Conservation (phyloP, 2,888 invertebrate species). For the Protula sp. region DNA sequence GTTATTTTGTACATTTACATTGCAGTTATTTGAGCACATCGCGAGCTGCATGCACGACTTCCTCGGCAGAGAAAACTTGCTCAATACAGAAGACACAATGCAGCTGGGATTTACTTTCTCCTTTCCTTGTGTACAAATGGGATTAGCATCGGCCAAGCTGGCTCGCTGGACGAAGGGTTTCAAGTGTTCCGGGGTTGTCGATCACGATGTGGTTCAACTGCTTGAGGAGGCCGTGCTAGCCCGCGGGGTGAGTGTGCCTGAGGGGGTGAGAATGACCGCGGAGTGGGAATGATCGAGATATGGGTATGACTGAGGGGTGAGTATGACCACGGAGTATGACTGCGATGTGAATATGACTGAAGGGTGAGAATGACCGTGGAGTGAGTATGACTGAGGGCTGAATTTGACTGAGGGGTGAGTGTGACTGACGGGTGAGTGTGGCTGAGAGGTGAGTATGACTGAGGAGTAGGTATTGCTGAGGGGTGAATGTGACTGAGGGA, state of each 20-base stretch:
- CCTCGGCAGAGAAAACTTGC: constrained; percentile 68
- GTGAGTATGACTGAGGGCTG: too few species aligned
- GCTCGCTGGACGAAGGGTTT: constrained; percentile 97
- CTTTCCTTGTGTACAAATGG: constrained; percentile 81
- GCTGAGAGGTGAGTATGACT: too few species aligned
- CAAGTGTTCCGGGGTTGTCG: constrained; percentile 83
- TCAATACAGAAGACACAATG: constrained; percentile 56
- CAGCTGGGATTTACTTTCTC: constrained; percentile 95
- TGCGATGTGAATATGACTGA: too few species aligned
- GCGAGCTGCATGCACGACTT: constrained; percentile 88
- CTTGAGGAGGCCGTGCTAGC: constrained; percentile 73
- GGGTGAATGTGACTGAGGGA: too few species aligned
- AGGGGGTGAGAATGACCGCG: too few species aligned
- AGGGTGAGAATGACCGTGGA: constrained; percentile 62
- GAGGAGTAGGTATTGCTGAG: too few species aligned
- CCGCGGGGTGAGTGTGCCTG: not conserved
- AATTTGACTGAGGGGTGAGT: too few species aligned
- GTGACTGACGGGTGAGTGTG: too few species aligned
- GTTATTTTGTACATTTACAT: too few species aligned
- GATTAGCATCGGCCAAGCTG: constrained; percentile 76
- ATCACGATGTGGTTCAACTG: constrained; percentile 81
- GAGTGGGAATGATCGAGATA: too few species aligned
- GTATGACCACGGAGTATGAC: too few species aligned
- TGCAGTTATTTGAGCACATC: constrained; percentile 85
- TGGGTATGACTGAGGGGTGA: too few species aligned